Evolutionary conservation across 2,113 vertebrate genomes (phyloP).

Genomic region (Oreotrochilus melanogaster): DNA sequence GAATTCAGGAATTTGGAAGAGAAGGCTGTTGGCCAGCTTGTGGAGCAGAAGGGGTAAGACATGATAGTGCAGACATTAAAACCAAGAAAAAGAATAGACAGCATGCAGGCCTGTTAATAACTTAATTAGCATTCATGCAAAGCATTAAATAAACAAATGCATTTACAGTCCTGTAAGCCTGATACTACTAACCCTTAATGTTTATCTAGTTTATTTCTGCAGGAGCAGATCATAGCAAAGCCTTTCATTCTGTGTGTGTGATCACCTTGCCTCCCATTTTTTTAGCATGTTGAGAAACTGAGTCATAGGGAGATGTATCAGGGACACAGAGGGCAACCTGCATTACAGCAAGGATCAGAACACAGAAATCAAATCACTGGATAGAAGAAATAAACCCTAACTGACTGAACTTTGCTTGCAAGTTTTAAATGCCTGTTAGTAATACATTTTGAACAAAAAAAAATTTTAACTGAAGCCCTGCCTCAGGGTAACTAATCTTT

Average conservation of each 20-base stretch:
- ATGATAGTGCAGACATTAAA: neutral
- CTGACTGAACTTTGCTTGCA: neutral
- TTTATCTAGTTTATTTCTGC: neutral
- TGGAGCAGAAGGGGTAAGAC: slow-evolving; percentile 15
- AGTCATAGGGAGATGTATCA: neutral
- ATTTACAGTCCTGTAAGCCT: slow-evolving; percentile 7
- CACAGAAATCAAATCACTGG: neutral
- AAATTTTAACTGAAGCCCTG: neutral
- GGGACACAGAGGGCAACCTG: neutral
- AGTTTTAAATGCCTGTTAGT: neutral
- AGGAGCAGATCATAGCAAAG: neutral
- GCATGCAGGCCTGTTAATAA: slow-evolving; percentile 39
- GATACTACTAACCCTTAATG: neutral
- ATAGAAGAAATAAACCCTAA: neutral
- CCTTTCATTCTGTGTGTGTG: neutral
- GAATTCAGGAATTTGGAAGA: neutral
- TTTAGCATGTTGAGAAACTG: neutral
- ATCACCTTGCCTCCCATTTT: neutral
- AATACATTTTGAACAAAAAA: neutral
- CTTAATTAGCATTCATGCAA: slow-evolving; percentile 61
- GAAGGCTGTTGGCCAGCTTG: neutral
- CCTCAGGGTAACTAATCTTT: neutral
- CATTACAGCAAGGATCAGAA: neutral
- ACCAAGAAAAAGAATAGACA: slow-evolving; percentile 40
- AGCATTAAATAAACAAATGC: slow-evolving; percentile 57